These are phyloP conservation scores for Cydia strobilella DNA, from an alignment of 1,140 invertebrate genomes.

Conservation along the genomic window DNA sequence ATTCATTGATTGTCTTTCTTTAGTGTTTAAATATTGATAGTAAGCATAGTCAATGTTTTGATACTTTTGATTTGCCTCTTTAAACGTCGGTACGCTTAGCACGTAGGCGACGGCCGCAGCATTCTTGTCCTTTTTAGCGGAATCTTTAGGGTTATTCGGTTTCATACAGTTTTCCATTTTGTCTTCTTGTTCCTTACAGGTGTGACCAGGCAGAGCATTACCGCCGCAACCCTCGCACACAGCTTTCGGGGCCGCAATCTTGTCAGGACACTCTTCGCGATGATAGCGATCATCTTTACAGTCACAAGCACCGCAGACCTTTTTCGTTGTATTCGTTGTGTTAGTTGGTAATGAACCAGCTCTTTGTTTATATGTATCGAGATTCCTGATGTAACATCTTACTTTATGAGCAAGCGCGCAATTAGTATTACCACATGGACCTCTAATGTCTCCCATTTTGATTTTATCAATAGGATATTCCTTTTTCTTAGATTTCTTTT, in stretches of 20 bases:
- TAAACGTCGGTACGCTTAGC: conserved; percentile 56
- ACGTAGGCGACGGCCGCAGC: conserved; percentile 55
- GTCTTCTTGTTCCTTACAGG: conserved; percentile 61
- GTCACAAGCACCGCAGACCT: conserved; percentile 66
- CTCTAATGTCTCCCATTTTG: conserved; percentile 71
- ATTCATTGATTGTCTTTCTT: not conserved
- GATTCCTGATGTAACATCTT: conserved; percentile 66
- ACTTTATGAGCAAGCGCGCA: conserved; percentile 72
- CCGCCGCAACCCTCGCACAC: conserved; percentile 63
- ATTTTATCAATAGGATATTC: conserved; percentile 69
- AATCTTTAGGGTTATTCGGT: conserved; percentile 34
- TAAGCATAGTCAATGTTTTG: conserved; percentile 35
- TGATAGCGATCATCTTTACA: conserved; percentile 74
- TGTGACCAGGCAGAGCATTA: conserved; percentile 49
- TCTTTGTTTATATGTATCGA: conserved; percentile 65
- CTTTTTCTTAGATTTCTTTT: conserved; percentile 44
- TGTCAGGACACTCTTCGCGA: conserved; percentile 57
- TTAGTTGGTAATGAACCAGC: conserved; percentile 46
- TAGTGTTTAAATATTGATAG: conserved; percentile 37
- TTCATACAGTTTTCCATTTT: conserved; percentile 44
- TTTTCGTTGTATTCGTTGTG: conserved; percentile 50
- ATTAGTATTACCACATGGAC: conserved; percentile 71
- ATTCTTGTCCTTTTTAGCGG: not conserved
- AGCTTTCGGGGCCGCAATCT: conserved; percentile 43
- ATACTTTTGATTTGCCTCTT: conserved; percentile 42